These are phyloP conservation scores for Megastigmus dorsalis DNA, from an alignment of 2,888 invertebrate genomes.

Conservation along the genomic window DNA sequence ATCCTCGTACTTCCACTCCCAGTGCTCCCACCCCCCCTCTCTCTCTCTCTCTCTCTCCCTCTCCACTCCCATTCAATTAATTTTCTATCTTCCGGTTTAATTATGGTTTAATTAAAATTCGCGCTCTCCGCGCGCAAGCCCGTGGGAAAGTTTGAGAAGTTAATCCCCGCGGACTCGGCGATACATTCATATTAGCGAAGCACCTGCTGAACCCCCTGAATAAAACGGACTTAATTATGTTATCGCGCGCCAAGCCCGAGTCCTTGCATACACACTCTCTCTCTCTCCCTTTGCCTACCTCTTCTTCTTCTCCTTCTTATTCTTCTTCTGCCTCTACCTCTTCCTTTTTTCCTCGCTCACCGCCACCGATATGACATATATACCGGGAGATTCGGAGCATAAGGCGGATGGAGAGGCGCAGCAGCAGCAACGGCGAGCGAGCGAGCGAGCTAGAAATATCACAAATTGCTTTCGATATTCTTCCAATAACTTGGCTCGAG, in stretches of 20 bases:
- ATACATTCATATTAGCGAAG: constrained; percentile 68
- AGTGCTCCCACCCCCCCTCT: no score
- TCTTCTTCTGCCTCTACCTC: constrained; percentile 19
- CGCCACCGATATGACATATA: no score
- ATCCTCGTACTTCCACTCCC: no score
- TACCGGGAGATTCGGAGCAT: no score
- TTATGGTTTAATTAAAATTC: constrained; percentile 71
- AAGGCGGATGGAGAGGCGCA: no score
- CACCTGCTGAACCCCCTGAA: constrained; percentile 60
- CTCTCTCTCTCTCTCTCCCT: no score
- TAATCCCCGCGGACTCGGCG: constrained; percentile 65
- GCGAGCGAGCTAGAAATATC: no score
- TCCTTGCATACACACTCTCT: constrained; percentile 40
- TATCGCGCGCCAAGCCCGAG: no score
- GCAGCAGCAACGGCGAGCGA: no score
- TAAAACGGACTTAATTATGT: constrained; percentile 68
- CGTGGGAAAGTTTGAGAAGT: constrained; percentile 69
- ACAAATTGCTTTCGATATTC: no score
- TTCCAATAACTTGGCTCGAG: no score
- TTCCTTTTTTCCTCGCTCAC: not conserved
- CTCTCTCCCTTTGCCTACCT: constrained; percentile 31
- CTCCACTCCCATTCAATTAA: constrained; percentile 59
- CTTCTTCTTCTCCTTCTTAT: no score
- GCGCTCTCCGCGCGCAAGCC: constrained; percentile 55
- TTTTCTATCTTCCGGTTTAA: constrained; percentile 61